Evolutionary conservation across 2,888 invertebrate species (phyloP).

Genomic region (Hyposoter dolosus): DNA sequence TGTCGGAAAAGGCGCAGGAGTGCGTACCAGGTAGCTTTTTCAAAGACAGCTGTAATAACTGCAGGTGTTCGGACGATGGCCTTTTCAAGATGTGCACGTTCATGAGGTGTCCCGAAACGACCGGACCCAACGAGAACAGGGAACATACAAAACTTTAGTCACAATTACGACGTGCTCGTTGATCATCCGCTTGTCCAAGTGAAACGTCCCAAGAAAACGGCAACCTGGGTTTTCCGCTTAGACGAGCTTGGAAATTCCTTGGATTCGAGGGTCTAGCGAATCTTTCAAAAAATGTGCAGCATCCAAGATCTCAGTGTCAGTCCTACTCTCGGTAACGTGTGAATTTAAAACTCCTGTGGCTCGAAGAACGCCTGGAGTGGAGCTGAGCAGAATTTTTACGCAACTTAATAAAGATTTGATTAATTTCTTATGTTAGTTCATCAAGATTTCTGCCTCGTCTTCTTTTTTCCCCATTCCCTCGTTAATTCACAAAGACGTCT

Average conservation of each 20-base stretch:
- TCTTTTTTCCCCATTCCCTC: too few relatives aligned
- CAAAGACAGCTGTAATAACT: slow-evolving; percentile 86
- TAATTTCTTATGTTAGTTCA: too few relatives aligned
- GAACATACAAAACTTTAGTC: too few relatives aligned
- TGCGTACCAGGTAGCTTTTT: slow-evolving; percentile 85
- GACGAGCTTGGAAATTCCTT: neutral
- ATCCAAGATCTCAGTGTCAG: neutral
- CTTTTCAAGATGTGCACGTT: slow-evolving; percentile 85
- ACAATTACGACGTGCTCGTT: too few relatives aligned
- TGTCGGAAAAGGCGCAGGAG: slow-evolving; percentile 54
- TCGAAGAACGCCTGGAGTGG: neutral
- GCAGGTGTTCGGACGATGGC: slow-evolving; percentile 85
- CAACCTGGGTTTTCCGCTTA: neutral
- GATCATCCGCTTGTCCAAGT: too few relatives aligned
- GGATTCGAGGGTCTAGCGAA: neutral
- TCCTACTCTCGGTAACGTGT: neutral
- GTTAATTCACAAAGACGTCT: too few relatives aligned
- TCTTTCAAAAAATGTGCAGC: neutral
- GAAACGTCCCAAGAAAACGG: neutral
- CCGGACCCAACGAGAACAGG: neutral
- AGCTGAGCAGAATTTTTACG: too few relatives aligned
- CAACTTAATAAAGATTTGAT: too few relatives aligned
- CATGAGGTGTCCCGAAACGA: slow-evolving; percentile 80
- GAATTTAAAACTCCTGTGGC: neutral
- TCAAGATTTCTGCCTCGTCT: too few relatives aligned